Evolutionary conservation across 2,113 vertebrate species (phyloP).

Genomic region (Petrocephalus microphthalmus): DNA sequence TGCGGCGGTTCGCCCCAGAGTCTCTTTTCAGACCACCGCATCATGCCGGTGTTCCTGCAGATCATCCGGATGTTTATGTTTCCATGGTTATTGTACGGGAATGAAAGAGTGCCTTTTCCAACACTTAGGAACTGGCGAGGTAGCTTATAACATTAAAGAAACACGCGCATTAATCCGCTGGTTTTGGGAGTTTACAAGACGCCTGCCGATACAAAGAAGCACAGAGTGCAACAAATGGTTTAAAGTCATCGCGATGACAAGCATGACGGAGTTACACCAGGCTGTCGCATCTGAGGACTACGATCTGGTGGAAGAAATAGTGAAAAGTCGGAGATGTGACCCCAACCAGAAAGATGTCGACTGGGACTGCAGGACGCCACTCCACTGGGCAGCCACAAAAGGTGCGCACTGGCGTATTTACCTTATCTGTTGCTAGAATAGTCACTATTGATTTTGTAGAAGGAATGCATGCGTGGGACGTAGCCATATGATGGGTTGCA

Average conservation of each 20-base stretch:
- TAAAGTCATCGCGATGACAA: neutral
- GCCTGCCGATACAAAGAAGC: neutral
- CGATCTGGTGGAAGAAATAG: slow-evolving; percentile 56
- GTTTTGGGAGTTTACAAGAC: neutral
- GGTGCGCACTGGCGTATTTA: slow-evolving; percentile 50
- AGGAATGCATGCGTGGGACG: neutral
- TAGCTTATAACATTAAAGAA: neutral
- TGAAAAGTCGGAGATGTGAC: slow-evolving; percentile 62
- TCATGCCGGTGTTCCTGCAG: neutral
- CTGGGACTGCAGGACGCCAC: slow-evolving; percentile 78
- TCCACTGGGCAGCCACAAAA: slow-evolving; percentile 83
- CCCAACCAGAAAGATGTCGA: slow-evolving; percentile 77
- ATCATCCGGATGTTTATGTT: neutral
- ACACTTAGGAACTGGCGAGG: neutral
- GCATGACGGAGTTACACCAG: slow-evolving; percentile 81
- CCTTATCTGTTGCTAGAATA: neutral
- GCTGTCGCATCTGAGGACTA: slow-evolving; percentile 70
- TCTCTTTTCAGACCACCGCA: neutral
- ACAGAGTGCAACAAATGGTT: neutral
- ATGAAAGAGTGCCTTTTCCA: neutral
- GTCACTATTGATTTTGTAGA: neutral
- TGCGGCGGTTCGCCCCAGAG: neutral
- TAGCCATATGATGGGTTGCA: neutral
- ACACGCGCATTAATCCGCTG: neutral
- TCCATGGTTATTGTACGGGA: neutral